These are phyloP conservation scores for Drosophila rellima DNA, from an alignment of 2,888 invertebrate species.

Conservation along the genomic window DNA sequence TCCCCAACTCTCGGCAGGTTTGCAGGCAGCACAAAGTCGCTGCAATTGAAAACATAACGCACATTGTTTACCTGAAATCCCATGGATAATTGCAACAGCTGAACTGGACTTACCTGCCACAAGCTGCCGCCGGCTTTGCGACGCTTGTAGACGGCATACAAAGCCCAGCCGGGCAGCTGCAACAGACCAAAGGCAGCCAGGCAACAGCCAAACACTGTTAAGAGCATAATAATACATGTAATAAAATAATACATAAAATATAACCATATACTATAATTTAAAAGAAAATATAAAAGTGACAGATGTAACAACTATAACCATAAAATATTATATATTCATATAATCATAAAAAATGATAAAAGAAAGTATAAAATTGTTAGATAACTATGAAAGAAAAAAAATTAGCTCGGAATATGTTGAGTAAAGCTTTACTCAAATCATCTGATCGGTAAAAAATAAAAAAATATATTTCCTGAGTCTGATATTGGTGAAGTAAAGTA, in stretches of 20 bases:
- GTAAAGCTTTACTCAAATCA: too few relatives aligned
- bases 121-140: constrained; percentile 41
- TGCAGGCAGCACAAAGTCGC: constrained; percentile 76
- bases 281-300: too few relatives aligned
- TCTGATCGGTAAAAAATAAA: too few relatives aligned
- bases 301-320: too few relatives aligned
- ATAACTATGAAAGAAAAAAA: not conserved
- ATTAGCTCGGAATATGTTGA: too few relatives aligned
- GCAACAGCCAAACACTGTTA: constrained; percentile 85
- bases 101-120: constrained; percentile 60
- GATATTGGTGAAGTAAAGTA: too few relatives aligned
- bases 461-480: too few relatives aligned
- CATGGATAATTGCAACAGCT: constrained; percentile 9
- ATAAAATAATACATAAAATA: not conserved
- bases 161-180: constrained; percentile 86
- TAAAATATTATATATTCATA: too few relatives aligned
- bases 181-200: constrained; percentile 86
- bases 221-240: not conserved
- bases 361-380: not conserved
- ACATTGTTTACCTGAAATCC: constrained; percentile 7
- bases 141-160: constrained; percentile 77
- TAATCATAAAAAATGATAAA: not conserved
- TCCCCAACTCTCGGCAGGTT: constrained; percentile 82
- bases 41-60: constrained; percentile 38
- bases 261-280: too few relatives aligned